Percentiles rank a stretch among this genome's conserved stretches.
These are phyloP conservation scores for Tetropium fuscum DNA, from an alignment of 2,888 invertebrate genomes.

Conservation along the genomic window DNA sequence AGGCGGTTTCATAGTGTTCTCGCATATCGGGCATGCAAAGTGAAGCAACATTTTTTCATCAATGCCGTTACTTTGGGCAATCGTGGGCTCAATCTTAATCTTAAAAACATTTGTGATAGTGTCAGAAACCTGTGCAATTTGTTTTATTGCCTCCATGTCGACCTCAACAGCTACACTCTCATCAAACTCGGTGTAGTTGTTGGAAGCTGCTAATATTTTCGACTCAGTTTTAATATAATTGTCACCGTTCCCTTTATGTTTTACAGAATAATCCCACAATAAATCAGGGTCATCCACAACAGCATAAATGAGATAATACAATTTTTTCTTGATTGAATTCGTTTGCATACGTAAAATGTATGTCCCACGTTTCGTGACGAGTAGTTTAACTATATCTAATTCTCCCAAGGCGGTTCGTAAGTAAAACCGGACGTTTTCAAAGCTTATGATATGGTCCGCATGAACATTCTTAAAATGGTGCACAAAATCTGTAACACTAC, in stretches of 20 bases:
- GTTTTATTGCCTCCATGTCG: conserved; percentile 53
- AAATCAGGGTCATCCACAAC: conserved; percentile 48
- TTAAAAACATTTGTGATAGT: conserved; percentile 49
- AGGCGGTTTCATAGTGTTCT: conserved; percentile 58
- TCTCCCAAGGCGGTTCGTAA: conserved; percentile 52
- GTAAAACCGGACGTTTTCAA: conserved; percentile 50
- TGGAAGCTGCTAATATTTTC: conserved; percentile 45
- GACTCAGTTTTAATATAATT: conserved; percentile 56
- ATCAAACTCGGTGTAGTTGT: conserved; percentile 44
- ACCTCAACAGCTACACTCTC: conserved; percentile 47
- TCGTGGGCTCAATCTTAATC: conserved; percentile 42
- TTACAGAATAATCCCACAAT: conserved; percentile 53
- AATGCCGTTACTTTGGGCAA: conserved; percentile 41
- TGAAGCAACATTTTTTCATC: conserved; percentile 55
- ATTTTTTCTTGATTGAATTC: conserved; percentile 45
- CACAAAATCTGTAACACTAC: conserved; percentile 49
- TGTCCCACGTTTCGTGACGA: conserved; percentile 50
- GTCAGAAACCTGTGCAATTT: conserved; percentile 48
- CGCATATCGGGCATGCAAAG: conserved; percentile 61
- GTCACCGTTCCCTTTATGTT: conserved; percentile 53
- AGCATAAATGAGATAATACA: conserved; percentile 54
- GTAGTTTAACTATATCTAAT: conserved; percentile 48
- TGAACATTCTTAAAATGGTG: conserved; percentile 55
- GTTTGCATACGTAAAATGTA: conserved; percentile 52
- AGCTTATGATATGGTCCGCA: conserved; percentile 52